Conservation (phyloP, 1,140 invertebrate genomes). For the Oscheius sp. region DNA sequence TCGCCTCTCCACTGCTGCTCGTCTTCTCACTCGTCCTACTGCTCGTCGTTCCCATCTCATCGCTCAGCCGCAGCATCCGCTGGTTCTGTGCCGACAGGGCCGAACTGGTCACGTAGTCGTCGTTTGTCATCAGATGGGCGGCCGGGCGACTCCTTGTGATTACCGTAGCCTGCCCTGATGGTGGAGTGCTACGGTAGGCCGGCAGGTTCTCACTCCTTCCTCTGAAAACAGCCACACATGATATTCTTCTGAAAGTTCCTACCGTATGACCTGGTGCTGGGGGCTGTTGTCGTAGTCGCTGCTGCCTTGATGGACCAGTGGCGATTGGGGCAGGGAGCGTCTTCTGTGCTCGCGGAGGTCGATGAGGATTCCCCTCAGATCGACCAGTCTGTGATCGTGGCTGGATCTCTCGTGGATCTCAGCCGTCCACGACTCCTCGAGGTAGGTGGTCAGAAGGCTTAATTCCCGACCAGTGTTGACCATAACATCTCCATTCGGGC, state of each 20-base stretch:
- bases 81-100: slow-evolving; percentile 16
- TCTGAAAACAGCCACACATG: not conserved
- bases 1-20: slow-evolving; percentile 17
- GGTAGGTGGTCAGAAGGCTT: slow-evolving; percentile 49
- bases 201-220: slow-evolving; percentile 31
- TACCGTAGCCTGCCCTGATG: slow-evolving; percentile 28
- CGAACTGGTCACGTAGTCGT: slow-evolving; percentile 46
- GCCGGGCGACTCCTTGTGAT: slow-evolving; percentile 30
- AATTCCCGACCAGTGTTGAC: slow-evolving; percentile 56
- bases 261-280: slow-evolving; percentile 21
- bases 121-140: slow-evolving; percentile 40
- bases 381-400: slow-evolving; percentile 26
- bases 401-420: slow-evolving; percentile 45
- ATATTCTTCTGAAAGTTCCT: not conserved
- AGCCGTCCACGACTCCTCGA: slow-evolving; percentile 52
- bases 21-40: slow-evolving; percentile 30
- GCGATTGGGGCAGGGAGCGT: slow-evolving; percentile 1
- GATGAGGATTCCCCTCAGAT: slow-evolving; percentile 24
- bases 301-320: slow-evolving; percentile 18
- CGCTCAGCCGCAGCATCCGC: slow-evolving; percentile 7
- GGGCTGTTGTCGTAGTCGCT: slow-evolving; percentile 57
- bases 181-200: slow-evolving; percentile 33
- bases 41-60: slow-evolving; percentile 26
- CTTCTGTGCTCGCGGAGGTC: slow-evolving; percentile 15
- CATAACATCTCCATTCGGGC: not conserved